Conservation (phyloP, 2,797 vertebrate genomes). For the Zenarchopterus dispar region DNA sequence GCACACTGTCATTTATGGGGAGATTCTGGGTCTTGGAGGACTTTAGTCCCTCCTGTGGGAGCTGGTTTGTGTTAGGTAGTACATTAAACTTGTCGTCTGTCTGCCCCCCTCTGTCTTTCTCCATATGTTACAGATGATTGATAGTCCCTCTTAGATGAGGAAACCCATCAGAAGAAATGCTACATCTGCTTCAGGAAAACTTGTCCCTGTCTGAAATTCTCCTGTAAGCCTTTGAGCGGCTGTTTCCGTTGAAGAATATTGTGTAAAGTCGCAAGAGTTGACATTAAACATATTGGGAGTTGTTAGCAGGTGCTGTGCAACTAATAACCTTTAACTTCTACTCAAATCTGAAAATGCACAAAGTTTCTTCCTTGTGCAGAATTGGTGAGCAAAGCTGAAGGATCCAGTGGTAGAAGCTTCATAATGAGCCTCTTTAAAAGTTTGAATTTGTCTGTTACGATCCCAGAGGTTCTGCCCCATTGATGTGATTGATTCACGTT, state of each 20-base stretch:
- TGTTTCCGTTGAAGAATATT: too few relatives aligned
- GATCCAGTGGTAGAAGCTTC: too few relatives aligned
- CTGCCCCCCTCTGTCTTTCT: conserved; percentile 15
- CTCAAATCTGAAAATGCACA: too few relatives aligned
- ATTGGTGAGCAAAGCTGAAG: too few relatives aligned
- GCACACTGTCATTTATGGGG: conserved; percentile 8
- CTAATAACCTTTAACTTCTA: too few relatives aligned
- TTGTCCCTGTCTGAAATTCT: not conserved
- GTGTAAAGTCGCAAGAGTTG: too few relatives aligned
- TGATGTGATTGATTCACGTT: not conserved
- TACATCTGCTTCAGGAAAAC: conserved; percentile 2
- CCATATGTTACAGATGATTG: conserved; percentile 35
- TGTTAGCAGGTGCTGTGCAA: too few relatives aligned
- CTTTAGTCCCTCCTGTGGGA: conserved; percentile 1
- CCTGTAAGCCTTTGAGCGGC: not conserved
- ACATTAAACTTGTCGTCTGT: conserved; percentile 15
- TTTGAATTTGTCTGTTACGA: not conserved
- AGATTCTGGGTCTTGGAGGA: not conserved
- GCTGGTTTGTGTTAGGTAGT: conserved; percentile 22
- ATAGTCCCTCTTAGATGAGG: conserved; percentile 3
- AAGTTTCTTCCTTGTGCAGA: too few relatives aligned
- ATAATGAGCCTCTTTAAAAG: not conserved
- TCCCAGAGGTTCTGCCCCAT: not conserved
- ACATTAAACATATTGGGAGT: too few relatives aligned
- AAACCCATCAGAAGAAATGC: conserved; percentile 4